phyloP scores from a whole-genome alignment of 2,113 vertebrate genomes.

The Mus spicilegus region DNA sequence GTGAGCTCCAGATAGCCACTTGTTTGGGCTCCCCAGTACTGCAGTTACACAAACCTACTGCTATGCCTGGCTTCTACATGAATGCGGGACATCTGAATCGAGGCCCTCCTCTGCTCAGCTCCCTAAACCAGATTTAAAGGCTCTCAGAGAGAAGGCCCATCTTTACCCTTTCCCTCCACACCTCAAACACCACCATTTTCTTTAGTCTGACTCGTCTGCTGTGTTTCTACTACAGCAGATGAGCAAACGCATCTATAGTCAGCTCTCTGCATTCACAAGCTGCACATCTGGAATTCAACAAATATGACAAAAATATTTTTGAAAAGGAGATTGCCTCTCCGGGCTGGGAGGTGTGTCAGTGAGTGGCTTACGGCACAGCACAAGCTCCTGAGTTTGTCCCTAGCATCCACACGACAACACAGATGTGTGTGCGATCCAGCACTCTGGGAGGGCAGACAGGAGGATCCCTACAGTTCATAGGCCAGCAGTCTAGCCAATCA shows the following conservation, averaged over 20 bases:
- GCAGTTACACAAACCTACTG: too few relatives aligned
- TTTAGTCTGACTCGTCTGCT: not conserved
- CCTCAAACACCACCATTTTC: not conserved
- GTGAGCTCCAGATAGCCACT: not conserved
- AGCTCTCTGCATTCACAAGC: not conserved
- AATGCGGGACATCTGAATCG: not conserved
- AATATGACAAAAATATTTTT: not conserved
- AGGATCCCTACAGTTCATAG: not conserved
- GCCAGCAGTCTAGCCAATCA: not conserved
- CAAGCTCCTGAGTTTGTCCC: not conserved
- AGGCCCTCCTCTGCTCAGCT: not conserved
- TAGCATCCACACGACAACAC: not conserved
- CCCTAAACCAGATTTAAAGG: not conserved
- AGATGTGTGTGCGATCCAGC: not conserved
- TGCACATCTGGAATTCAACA: not conserved
- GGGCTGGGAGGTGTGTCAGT: not conserved
- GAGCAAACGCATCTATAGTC: not conserved
- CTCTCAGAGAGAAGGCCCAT: not conserved
- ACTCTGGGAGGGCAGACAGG: not conserved
- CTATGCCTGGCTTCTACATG: not conserved
- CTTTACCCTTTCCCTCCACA: not conserved
- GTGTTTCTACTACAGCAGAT: not conserved
- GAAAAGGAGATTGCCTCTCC: not conserved
- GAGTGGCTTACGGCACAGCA: not conserved
- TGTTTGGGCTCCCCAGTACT: not conserved